Percentiles rank a stretch among this genome's conserved stretches.
Conservation (phyloP, 2,888 invertebrate species). For the Dasysyrphus tricinctus region DNA sequence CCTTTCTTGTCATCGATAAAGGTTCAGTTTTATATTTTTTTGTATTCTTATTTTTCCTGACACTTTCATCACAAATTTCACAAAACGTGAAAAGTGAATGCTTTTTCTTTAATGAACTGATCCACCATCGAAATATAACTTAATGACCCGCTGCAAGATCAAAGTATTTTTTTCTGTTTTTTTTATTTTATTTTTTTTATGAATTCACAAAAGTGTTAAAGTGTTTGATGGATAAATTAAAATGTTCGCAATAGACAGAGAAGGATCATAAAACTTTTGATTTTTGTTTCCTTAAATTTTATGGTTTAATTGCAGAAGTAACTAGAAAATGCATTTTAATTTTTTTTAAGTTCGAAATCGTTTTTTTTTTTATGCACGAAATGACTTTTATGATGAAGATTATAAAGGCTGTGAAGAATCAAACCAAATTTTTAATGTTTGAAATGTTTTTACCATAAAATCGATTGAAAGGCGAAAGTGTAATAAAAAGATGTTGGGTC, state of each 20-base stretch:
- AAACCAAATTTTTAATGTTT: neutral
- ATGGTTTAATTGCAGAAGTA: neutral
- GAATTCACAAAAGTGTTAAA: neutral
- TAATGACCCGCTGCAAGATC: slow-evolving; percentile 14
- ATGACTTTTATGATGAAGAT: neutral
- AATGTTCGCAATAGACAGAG: neutral
- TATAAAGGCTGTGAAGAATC: neutral
- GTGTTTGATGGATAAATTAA: neutral
- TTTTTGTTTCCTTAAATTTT: neutral
- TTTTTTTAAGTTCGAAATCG: neutral
- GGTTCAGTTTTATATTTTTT: neutral
- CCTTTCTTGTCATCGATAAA: slow-evolving; percentile 28
- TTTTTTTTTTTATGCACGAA: neutral
- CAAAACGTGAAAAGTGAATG: slow-evolving; percentile 56
- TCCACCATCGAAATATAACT: slow-evolving; percentile 4
- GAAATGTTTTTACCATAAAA: neutral
- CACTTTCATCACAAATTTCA: slow-evolving; percentile 51
- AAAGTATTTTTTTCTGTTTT: neutral
- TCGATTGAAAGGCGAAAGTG: no score
- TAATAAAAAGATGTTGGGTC: no score
- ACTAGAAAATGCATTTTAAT: neutral
- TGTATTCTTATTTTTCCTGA: neutral
- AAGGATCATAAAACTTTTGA: neutral
- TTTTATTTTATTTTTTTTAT: neutral
- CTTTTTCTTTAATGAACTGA: slow-evolving; percentile 23